Conservation (phyloP, 2,113 vertebrate genomes). For the Ophthalmolycus amberensis region DNA sequence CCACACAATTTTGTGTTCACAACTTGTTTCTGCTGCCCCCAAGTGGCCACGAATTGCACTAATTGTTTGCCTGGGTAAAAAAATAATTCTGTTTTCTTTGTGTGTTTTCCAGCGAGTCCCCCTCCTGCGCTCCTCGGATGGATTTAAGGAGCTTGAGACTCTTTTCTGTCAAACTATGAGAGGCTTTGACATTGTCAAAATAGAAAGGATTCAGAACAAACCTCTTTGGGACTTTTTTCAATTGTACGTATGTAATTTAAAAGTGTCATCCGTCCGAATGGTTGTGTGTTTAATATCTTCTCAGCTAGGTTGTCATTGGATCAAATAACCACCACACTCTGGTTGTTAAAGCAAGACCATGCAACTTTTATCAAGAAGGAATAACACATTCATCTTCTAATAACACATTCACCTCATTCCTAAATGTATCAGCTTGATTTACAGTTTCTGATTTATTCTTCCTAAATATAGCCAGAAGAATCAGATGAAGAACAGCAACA, state of each 20-base stretch:
- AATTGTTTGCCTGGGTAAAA: not conserved
- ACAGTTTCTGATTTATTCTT: not conserved
- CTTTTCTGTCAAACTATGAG: conserved; percentile 77
- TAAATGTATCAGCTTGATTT: not conserved
- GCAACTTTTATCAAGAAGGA: not conserved
- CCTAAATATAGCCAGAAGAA: conserved; percentile 83
- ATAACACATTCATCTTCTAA: not conserved
- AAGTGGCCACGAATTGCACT: not conserved
- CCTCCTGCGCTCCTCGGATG: conserved; percentile 53
- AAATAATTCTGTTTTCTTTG: not conserved
- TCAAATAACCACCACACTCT: not conserved
- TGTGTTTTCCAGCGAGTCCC: conserved; percentile 62
- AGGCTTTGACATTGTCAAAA: conserved; percentile 57
- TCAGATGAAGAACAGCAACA: conserved; percentile 83
- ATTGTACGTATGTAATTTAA: conserved; percentile 55
- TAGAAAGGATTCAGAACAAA: conserved; percentile 83
- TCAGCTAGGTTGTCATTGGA: not conserved
- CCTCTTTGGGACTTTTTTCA: conserved; percentile 82
- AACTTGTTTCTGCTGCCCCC: not conserved
- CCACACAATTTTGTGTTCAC: not conserved
- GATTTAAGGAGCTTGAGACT: conserved; percentile 67
- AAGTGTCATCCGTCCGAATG: not conserved
- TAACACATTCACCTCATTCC: not conserved
- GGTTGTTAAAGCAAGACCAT: not conserved
- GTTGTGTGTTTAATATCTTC: not conserved